A percentile compares a stretch with the other conserved stretches of the same genome.
Conservation (phyloP, 2,797 vertebrate genomes). For the Cynodonichthys magdalenae region DNA sequence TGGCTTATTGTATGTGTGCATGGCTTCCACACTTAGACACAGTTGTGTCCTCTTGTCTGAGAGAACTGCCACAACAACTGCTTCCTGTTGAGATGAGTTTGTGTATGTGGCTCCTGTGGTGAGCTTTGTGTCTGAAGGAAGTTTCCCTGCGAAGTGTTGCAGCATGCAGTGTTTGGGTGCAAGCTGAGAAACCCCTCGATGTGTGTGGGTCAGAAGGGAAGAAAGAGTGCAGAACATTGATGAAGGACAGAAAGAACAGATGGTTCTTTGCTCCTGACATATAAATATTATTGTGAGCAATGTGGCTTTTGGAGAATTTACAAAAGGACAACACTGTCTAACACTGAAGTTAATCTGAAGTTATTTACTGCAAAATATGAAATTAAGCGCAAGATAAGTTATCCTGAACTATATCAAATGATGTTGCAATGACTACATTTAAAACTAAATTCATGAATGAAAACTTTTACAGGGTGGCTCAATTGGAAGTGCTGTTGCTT, state of each 20-base stretch:
- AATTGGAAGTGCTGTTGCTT: too few relatives aligned
- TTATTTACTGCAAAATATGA: too few relatives aligned
- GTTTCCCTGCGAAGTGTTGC: conserved; percentile 49
- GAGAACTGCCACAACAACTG: conserved; percentile 40
- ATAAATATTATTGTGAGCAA: conserved; percentile 9
- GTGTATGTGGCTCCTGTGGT: conserved; percentile 19
- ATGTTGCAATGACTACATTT: too few relatives aligned
- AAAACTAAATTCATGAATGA: too few relatives aligned
- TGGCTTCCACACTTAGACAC: background rate
- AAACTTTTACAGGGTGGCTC: too few relatives aligned
- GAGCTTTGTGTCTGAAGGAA: conserved; percentile 53
- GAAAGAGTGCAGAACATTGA: conserved; percentile 1
- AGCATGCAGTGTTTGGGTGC: conserved; percentile 47
- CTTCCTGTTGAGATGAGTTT: conserved; percentile 30
- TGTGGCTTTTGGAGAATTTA: background rate
- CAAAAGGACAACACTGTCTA: background rate
- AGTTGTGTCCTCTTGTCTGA: conserved; percentile 19
- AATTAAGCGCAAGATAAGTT: too few relatives aligned
- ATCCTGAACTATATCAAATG: too few relatives aligned
- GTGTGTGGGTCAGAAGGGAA: conserved; percentile 6
- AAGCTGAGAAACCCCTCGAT: conserved; percentile 23
- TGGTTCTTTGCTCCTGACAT: background rate
- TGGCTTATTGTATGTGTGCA: conserved; percentile 17
- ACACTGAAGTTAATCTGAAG: too few relatives aligned
- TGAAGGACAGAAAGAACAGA: conserved; percentile 1